A percentile compares a stretch with the other conserved stretches of the same genome.
Evolutionary conservation across 2,113 vertebrate genomes (phyloP).

Genomic region (Equus quagga): DNA sequence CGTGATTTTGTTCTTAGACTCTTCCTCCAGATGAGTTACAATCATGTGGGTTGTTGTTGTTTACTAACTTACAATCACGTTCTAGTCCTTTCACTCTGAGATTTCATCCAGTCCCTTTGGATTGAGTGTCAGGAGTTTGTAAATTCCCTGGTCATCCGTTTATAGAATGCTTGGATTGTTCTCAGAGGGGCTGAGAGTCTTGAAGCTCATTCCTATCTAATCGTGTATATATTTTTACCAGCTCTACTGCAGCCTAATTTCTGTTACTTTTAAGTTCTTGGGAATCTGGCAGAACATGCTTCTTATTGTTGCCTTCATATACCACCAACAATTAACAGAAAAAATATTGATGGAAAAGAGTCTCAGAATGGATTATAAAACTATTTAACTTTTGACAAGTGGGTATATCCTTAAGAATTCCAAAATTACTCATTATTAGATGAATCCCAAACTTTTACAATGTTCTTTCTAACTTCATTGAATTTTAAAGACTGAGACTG

Average conservation of each 20-base stretch:
- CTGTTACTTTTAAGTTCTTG: background rate
- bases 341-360: background rate
- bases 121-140: background rate
- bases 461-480: constrained; percentile 1
- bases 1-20: background rate
- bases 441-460: background rate
- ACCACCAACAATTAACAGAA: background rate
- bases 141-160: background rate
- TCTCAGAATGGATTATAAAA: background rate
- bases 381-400: constrained; percentile 18
- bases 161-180: background rate
- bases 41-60: background rate
- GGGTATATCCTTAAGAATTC: background rate
- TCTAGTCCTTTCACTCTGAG: background rate
- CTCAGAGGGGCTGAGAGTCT: background rate
- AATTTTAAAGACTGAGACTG: background rate
- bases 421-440: background rate
- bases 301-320: constrained; percentile 4
- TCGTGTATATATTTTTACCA: background rate
- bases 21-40: background rate
- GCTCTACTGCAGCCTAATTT: background rate
- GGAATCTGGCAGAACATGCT: background rate
- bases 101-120: background rate
- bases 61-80: background rate
- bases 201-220: background rate